Base-by-base conservation (phyloP, 2,797 vertebrate genomes). In the Alfaro cultratus region DNA sequence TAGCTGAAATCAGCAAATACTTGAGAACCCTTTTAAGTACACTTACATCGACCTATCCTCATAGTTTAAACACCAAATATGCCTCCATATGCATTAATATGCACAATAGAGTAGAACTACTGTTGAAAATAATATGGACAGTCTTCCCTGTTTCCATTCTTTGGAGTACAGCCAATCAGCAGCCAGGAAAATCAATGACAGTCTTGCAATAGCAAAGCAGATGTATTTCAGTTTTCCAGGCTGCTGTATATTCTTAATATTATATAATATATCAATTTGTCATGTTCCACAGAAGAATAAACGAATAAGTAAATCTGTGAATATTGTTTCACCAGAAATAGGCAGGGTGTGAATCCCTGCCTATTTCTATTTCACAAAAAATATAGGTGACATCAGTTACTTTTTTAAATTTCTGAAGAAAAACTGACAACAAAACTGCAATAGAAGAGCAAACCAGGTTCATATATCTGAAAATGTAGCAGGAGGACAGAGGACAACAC, bases 401-500 rank as follows among this genome's bases (percentile, higher is more conserved):
- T 51, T 43, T 70, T 43, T 70, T 0, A 7, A 3, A 41, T 6
- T 71, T 71, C 41, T 71, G 23, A n/a, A n/a, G 41, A 45, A 71
- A 76, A 34, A 0, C 45, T 9, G 39, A 62, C 12, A 49, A 67
- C 34, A 26, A 80, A 77, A n/a, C 21, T 7, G 11, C 43, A 71
- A 46, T 47, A 41, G 41, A 3, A 16, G 39, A 21, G 2, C 10
- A 46, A 53, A 23, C 13, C 26, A 1, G 9, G 1, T 34, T 60
- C 16, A 12, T 2, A n/a, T 18, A 18, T 9, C 18, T 43, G 41
- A 41, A 26, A 43, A 29, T 29, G 26, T 46, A 80, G 7, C 1
- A 18, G 13, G 47, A 75, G 70, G 62, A 74, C 67, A 75, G 26
- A 60, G 34, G 84, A 80, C 41, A 51, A 70, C 36, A 34, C 31